Evolutionary conservation across 2,888 invertebrate species (phyloP), one percentile per base, ranked within the genome.

Genomic region (Dexiosoma caninum): DNA sequence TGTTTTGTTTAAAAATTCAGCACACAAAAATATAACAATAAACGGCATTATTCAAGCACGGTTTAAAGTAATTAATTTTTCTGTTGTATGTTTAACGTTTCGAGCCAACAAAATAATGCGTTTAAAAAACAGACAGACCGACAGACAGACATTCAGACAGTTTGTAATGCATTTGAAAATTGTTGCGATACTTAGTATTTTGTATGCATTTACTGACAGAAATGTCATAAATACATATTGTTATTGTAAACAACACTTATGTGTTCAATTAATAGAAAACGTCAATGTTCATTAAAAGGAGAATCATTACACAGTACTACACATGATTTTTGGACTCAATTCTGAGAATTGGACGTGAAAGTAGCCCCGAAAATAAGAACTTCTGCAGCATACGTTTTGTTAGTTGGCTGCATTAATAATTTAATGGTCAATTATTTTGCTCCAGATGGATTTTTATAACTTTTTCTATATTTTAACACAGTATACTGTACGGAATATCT

Each of bases 51-150:
- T 51, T 59, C 49, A 49, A 59, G 49, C 66, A 51, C 32, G 59
- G 57, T 23, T 66, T 57, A 23, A 62, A 72, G 53, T 62, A 72
- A 72, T 42, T 72, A 62, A 53, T 72, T 72, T 71, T 60, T 30
- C 32, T 42, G 8, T 16, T 59, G 35, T 70, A 30, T 70, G 27
- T 19, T 37, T 5, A 27, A 70, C 16, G 37, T 27, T 60, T 51
- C 40, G 51, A 71, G 71, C 71, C 71, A 71, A 51, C 60, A 71
- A 71, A 60, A 71, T 60, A 71, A 51, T 60, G 59, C 40, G 51
- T 70, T 37, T 37, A 37, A 64, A 46, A 40, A 12, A 16, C 23
- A 35, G 14, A 35, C 49, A 23, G 35, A 51, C 66, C 14, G 27
- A 10, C 23, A 51, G 40, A 21, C 19, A 49, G 27, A 1, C 19